phyloP scores from a whole-genome alignment of 2,888 invertebrate species.

The Amblyjoppa fuscipennis region DNA sequence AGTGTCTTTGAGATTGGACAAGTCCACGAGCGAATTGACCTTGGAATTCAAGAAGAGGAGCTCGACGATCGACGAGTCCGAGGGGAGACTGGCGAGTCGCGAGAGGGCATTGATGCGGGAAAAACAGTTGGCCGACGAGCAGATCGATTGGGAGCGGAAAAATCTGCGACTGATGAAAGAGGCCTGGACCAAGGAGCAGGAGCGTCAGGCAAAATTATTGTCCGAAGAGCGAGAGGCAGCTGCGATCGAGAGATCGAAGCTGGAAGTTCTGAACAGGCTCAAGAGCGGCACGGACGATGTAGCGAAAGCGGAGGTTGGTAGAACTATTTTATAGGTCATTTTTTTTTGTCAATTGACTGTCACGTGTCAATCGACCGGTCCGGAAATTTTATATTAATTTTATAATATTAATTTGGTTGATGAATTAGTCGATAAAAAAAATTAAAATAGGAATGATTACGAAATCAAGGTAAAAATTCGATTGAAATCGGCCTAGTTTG shows the following conservation, averaged over 20 bases:
- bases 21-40: constrained; percentile 72
- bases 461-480: not conserved
- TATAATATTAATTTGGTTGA: too few relatives aligned
- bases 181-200: constrained; percentile 80
- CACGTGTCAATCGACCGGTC: too few relatives aligned
- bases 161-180: constrained; percentile 80
- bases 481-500: not conserved
- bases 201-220: constrained; percentile 77
- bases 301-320: constrained; percentile 79
- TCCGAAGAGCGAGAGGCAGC: constrained; percentile 78
- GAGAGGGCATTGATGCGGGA: constrained; percentile 77
- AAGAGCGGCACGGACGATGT: constrained; percentile 76
- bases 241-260: constrained; percentile 77
- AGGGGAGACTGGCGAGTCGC: constrained; percentile 76
- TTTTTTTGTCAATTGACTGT: too few relatives aligned
- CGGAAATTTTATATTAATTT: too few relatives aligned
- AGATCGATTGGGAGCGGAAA: constrained; percentile 80
- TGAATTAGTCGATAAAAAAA: too few relatives aligned
- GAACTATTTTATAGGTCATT: not conserved
- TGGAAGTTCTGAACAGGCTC: constrained; percentile 78
- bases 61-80: constrained; percentile 72
- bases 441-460: not conserved
- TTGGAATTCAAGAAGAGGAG: constrained; percentile 77
- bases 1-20: constrained; percentile 76
- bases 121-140: constrained; percentile 80